These are phyloP conservation scores for Dryobates pubescens DNA, from an alignment of 2,797 vertebrate species.

Conservation along the genomic window DNA sequence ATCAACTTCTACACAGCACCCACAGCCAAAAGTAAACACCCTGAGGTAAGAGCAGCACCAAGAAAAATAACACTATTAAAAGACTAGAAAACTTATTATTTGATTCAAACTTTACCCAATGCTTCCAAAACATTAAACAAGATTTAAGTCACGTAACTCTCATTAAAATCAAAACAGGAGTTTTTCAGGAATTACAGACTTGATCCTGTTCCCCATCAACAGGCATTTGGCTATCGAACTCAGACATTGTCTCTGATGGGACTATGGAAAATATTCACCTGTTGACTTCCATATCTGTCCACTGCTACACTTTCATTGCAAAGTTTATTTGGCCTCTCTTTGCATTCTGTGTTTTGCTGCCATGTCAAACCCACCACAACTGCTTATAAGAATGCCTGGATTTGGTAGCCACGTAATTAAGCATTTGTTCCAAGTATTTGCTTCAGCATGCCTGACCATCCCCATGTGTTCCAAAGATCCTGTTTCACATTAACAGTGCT, in stretches of 20 bases:
- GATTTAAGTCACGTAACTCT: constrained; percentile 29
- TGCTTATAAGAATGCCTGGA: constrained; percentile 13
- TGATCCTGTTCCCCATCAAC: background rate
- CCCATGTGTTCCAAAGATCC: constrained; percentile 24
- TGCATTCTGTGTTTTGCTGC: background rate
- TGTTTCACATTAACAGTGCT: constrained; percentile 11
- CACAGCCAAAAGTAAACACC: constrained; percentile 51
- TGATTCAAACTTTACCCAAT: background rate
- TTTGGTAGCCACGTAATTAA: background rate
- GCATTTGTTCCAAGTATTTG: constrained; percentile 4
- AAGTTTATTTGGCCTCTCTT: background rate
- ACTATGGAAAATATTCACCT: constrained; percentile 16
- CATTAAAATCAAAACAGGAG: constrained; percentile 17
- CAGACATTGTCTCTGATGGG: background rate
- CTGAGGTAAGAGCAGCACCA: constrained; percentile 24
- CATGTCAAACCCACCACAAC: background rate
- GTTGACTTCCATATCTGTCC: background rate
- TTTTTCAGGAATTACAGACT: constrained; percentile 7
- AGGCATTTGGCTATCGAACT: background rate
- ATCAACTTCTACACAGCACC: constrained; percentile 28
- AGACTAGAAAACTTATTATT: constrained; percentile 33
- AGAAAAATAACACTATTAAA: constrained; percentile 12
- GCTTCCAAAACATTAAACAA: constrained; percentile 45
- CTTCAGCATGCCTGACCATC: background rate
- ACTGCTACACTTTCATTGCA: background rate